Conservation (phyloP, 2,113 vertebrate genomes). For the Hydrolagus affinis region DNA sequence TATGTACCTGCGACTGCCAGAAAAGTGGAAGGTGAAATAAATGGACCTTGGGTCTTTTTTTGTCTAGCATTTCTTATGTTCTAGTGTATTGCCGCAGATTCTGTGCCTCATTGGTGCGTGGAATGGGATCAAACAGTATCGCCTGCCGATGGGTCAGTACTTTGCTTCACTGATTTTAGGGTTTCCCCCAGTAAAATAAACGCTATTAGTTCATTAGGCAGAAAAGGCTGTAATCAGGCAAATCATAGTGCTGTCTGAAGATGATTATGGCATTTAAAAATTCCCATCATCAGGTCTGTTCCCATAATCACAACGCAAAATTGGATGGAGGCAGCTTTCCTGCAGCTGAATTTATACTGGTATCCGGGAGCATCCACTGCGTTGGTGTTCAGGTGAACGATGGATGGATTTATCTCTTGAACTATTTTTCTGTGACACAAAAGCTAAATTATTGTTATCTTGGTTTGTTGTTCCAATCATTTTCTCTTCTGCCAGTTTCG, state of each 20-base stretch:
- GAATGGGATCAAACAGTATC: too few relatives aligned
- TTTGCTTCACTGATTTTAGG: not conserved
- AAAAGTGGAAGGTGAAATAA: too few relatives aligned
- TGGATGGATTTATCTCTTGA: not conserved
- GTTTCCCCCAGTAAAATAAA: not conserved
- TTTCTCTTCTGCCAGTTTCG: too few relatives aligned
- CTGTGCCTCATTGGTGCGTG: too few relatives aligned
- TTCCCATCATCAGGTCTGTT: not conserved
- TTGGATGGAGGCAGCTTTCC: not conserved
- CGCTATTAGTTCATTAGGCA: not conserved
- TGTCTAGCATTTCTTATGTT: too few relatives aligned
- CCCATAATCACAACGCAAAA: not conserved
- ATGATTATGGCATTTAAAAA: constrained; percentile 7
- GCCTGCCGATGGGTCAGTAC: not conserved
- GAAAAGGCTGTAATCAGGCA: not conserved
- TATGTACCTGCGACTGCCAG: too few relatives aligned
- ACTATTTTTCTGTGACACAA: too few relatives aligned
- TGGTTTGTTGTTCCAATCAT: too few relatives aligned
- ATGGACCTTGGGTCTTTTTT: too few relatives aligned
- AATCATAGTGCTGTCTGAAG: constrained; percentile 24
- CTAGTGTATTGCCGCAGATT: too few relatives aligned
- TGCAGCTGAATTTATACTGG: not conserved
- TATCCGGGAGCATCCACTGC: not conserved
- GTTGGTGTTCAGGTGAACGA: not conserved
- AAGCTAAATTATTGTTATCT: too few relatives aligned